Percentiles rank a stretch among this genome's conserved stretches.
These are phyloP conservation scores for Columba guinea DNA, from an alignment of 2,797 vertebrate genomes.

Conservation along the genomic window DNA sequence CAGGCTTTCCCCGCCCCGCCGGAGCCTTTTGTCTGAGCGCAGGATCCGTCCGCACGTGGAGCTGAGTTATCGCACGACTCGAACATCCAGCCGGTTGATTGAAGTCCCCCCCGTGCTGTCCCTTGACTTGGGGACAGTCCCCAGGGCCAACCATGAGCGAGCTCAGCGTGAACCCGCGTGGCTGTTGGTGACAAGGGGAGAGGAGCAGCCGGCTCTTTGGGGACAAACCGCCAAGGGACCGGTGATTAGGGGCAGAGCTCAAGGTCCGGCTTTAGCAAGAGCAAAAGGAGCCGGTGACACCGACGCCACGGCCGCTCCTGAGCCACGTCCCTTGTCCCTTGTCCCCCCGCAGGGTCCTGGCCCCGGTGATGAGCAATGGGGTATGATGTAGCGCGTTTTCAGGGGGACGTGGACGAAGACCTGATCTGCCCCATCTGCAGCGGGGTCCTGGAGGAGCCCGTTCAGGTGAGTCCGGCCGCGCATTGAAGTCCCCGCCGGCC, in stretches of 20 bases:
- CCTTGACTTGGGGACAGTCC: neutral
- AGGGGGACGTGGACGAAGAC: conserved; percentile 98
- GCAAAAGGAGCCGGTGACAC: neutral
- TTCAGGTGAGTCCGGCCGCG: conserved; percentile 82
- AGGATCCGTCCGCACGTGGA: neutral
- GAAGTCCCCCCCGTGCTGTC: neutral
- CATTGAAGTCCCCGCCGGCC: too few relatives aligned
- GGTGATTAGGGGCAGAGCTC: neutral
- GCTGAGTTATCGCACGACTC: neutral
- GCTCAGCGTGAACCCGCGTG: fast-evolving
- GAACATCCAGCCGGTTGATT: neutral
- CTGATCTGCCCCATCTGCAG: conserved; percentile 98
- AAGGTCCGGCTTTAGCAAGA: neutral
- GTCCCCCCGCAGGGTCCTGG: conserved; percentile 67
- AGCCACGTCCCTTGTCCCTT: neutral
- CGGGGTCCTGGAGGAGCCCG: conserved; percentile 97
- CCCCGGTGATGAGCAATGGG: conserved; percentile 96
- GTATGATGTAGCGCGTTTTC: conserved; percentile 97
- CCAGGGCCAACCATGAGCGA: too few relatives aligned
- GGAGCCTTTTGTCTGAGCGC: neutral
- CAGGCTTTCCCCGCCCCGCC: neutral
- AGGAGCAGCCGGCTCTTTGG: neutral
- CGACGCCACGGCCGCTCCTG: fast-evolving
- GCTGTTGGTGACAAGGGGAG: neutral
- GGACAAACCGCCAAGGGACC: too few relatives aligned